Conservation (phyloP, 1,140 invertebrate species). For the Thaumetopoea pityocampa region DNA sequence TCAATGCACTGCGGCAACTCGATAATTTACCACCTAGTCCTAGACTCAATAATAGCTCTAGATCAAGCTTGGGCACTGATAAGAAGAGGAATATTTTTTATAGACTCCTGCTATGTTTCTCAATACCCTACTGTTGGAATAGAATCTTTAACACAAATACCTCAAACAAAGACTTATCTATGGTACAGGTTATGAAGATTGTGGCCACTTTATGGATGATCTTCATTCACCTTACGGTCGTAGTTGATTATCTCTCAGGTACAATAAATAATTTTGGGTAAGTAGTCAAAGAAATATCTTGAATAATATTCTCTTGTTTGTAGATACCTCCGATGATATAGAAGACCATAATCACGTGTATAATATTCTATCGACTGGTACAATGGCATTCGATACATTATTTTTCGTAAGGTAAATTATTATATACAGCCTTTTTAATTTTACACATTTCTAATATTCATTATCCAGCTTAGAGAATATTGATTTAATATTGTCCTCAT, state of each 20-base stretch:
- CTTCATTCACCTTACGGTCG: constrained; percentile 47
- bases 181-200: constrained; percentile 48
- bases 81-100: constrained; percentile 41
- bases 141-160: constrained; percentile 60
- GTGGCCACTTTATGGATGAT: constrained; percentile 57
- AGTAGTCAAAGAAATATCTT: constrained; percentile 1
- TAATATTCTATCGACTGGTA: constrained; percentile 50
- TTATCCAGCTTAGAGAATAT: too few relatives aligned
- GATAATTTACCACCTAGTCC: constrained; percentile 39
- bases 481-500: too few relatives aligned
- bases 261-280: constrained; percentile 4
- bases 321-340: constrained; percentile 40
- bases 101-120: constrained; percentile 52
- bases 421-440: background rate
- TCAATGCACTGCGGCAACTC: constrained; percentile 26
- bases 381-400: constrained; percentile 57
- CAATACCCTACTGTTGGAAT: constrained; percentile 51
- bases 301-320: constrained; percentile 20
- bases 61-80: constrained; percentile 38
- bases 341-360: constrained; percentile 38
- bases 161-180: constrained; percentile 53
- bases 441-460: too few relatives aligned
- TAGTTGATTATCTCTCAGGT: constrained; percentile 53
- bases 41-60: constrained; percentile 43
- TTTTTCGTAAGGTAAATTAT: constrained; percentile 55